Base-by-base conservation (phyloP, 2,888 invertebrate genomes). In the Octonoba sinensis region DNA sequence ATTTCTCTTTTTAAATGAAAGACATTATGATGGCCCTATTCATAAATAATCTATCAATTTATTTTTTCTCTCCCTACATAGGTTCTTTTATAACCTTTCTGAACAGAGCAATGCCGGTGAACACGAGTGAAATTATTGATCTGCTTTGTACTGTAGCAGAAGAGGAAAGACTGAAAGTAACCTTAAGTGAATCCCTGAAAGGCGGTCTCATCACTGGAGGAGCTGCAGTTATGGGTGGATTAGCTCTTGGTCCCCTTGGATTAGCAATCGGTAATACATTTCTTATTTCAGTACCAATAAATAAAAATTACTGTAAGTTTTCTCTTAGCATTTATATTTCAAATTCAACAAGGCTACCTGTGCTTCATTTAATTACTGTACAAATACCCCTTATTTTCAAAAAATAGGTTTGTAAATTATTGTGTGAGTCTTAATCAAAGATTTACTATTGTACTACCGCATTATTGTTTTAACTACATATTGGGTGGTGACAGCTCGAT, bases 151-250 rank as follows among this genome's bases (percentile, higher is more conserved):
- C 78, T 15, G 22, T 84, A n/a, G 67, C 81, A 46, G 83, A 81
- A 69, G 83, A 84, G 64, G 77, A 79, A 54, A 64, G 73, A 47
- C 47, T 84, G n/a, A 72, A 66, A 66, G 75, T 81, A 8, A 81
- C 84, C 13, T 22, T 83, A 8, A 81, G 66, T 36, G 76, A 84
- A 56, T 84, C 84, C 0, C 36, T 84, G 6, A 84, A 84, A 79
- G 84, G 84, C 3, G 84, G 83, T 13, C 47, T 83, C 13, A 64
- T 84, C 2, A 65, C 79, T 24, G 84, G 84, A 15, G 15, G 54
- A 22, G 57, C 54, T 16, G 83, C 83, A 18, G 70, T 65, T 12
- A 54, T 74, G 47, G 84, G 84, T 15, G 74, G 73, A 46, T 18
- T 70, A 4, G 56, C 77, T 1, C 54, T 77, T 11, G 84, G 84